Conservation (phyloP, 35 echinoderm and acorn worm genomes). For the Heliocidaris tuberculata region DNA sequence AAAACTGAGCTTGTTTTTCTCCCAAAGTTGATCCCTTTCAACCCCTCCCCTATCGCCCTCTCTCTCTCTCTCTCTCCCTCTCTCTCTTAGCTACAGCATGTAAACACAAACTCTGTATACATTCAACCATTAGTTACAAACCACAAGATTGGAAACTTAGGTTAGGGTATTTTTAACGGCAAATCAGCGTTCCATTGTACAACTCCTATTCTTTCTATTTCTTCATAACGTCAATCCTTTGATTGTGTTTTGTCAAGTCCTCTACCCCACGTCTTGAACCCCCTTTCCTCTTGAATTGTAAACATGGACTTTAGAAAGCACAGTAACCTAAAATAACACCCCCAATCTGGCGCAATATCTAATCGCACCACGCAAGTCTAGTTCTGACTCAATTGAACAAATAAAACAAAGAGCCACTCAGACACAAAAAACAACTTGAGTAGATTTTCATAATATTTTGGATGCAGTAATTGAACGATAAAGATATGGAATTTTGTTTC, state of each 20-base stretch:
- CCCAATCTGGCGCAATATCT: background rate
- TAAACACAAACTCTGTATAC: background rate
- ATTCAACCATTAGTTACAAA: background rate
- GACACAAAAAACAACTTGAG: background rate
- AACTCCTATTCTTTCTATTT: background rate
- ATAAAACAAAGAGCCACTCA: background rate
- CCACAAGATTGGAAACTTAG: background rate
- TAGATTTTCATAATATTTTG: background rate
- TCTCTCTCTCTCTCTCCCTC: background rate
- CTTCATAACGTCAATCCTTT: background rate
- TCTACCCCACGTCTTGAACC: background rate
- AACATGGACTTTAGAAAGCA: slow-evolving; percentile 11
- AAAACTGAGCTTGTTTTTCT: background rate
- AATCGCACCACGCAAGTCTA: background rate
- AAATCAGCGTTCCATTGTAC: background rate
- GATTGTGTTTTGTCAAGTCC: background rate
- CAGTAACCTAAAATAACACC: slow-evolving; percentile 16
- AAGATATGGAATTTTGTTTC: background rate
- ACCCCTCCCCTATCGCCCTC: background rate
- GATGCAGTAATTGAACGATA: background rate
- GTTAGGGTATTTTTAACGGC: background rate
- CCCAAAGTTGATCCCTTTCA: background rate
- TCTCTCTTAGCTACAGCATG: background rate
- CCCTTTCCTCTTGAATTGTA: background rate
- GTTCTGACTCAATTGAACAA: background rate